Percentiles rank a stretch among this genome's conserved stretches.
These are phyloP conservation scores for Apodemus sylvaticus DNA, from an alignment of 2,113 vertebrate species.

Conservation along the genomic window DNA sequence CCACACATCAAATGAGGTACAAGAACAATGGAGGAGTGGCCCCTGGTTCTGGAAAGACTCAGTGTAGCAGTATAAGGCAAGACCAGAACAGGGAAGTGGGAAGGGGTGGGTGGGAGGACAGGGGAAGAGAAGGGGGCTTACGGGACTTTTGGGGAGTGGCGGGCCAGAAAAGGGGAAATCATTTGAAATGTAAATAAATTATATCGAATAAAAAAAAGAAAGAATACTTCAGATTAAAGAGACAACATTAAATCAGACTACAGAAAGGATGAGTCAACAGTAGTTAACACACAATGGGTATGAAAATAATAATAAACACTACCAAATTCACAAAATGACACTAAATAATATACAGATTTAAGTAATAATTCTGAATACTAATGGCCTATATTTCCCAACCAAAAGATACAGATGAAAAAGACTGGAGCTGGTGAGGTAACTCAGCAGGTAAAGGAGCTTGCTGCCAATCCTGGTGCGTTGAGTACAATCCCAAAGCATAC, in stretches of 20 bases:
- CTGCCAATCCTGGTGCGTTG: not conserved
- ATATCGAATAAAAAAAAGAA: too few relatives aligned
- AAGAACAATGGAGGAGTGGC: too few relatives aligned
- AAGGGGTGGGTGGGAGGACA: too few relatives aligned
- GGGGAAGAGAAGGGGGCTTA: too few relatives aligned
- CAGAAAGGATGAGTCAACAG: not conserved
- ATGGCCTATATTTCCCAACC: not conserved
- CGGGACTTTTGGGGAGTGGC: too few relatives aligned
- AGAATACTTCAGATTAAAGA: not conserved
- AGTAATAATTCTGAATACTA: not conserved
- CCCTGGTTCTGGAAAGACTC: too few relatives aligned
- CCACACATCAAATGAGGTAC: too few relatives aligned
- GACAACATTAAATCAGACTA: not conserved
- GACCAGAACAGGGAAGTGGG: too few relatives aligned
- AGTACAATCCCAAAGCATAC: not conserved
- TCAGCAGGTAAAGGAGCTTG: not conserved
- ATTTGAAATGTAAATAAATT: too few relatives aligned
- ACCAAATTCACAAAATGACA: not conserved
- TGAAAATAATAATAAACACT: not conserved
- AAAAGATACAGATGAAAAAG: not conserved
- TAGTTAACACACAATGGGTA: not conserved
- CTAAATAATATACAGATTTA: not conserved
- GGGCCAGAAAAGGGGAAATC: too few relatives aligned
- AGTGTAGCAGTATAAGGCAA: too few relatives aligned
- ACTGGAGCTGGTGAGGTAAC: not conserved